Percentiles rank a stretch among this genome's conserved stretches.
phyloP scores from a whole-genome alignment of 2,888 invertebrate genomes.

The Epsilonema sp. region DNA sequence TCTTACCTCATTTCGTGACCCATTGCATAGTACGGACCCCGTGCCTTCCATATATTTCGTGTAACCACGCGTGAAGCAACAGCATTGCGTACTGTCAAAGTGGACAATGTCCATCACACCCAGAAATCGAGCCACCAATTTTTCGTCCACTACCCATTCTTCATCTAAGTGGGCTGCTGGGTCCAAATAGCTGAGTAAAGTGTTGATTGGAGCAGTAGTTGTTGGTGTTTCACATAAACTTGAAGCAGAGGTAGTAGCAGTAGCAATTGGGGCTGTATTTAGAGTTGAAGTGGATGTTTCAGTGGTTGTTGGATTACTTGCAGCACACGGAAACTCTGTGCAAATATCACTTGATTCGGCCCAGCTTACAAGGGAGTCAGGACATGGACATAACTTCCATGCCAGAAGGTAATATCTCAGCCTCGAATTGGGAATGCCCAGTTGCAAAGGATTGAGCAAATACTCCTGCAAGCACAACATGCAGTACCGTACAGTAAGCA shows the following conservation, averaged over 20 bases:
- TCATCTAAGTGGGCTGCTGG: neutral
- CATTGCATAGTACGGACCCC: neutral
- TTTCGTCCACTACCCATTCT: neutral
- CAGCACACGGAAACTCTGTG: neutral
- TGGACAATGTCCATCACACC: neutral
- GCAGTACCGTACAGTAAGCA: too few relatives aligned
- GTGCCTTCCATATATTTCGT: neutral
- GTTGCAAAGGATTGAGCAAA: slow-evolving; percentile 56
- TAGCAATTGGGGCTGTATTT: too few relatives aligned
- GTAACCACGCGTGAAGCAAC: neutral
- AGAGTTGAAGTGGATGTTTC: too few relatives aligned
- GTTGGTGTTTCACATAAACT: too few relatives aligned
- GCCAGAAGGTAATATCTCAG: slow-evolving; percentile 72
- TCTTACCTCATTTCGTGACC: neutral
- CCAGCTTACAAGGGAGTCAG: too few relatives aligned
- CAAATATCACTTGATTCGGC: too few relatives aligned
- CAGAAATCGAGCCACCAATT: neutral
- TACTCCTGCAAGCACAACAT: slow-evolving; percentile 74
- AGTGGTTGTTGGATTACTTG: neutral
- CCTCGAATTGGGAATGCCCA: slow-evolving; percentile 72
- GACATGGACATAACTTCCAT: neutral
- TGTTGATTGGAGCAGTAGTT: too few relatives aligned
- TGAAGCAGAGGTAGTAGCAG: too few relatives aligned
- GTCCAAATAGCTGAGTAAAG: too few relatives aligned
- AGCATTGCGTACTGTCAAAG: neutral